Evolutionary conservation across 2,797 vertebrate species (phyloP).

Genomic region (Syngnathus rostellatus): DNA sequence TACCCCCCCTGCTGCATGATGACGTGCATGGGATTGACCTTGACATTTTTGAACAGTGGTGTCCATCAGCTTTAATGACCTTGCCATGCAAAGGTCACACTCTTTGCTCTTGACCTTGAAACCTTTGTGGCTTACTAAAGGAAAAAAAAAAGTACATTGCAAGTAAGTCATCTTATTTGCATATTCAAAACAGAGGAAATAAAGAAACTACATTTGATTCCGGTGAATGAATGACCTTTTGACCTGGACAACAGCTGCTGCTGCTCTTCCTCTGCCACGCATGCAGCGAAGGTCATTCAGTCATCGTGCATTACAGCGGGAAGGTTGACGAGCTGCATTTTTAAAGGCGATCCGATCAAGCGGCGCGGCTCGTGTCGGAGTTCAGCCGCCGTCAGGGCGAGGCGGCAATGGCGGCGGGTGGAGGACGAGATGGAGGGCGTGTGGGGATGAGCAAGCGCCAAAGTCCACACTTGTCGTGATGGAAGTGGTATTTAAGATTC

Average conservation of each 20-base stretch:
- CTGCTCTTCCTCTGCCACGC: background rate
- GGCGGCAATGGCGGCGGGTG: conserved; percentile 18
- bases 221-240: background rate
- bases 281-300: conserved; percentile 21
- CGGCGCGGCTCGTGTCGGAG: conserved; percentile 39
- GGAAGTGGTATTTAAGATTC: conserved; percentile 57
- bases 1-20: background rate
- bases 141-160: background rate
- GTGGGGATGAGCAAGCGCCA: conserved; percentile 5
- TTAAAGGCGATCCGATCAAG: conserved; percentile 44
- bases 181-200: background rate
- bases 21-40: conserved; percentile 40
- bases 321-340: conserved; percentile 33
- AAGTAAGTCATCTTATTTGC: background rate
- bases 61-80: conserved; percentile 30
- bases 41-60: conserved; percentile 31
- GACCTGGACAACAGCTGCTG: background rate
- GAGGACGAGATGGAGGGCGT: conserved; percentile 21
- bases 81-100: conserved; percentile 15
- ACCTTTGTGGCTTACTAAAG: background rate
- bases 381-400: conserved; percentile 36
- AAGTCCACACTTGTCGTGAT: conserved; percentile 44
- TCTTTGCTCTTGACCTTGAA: conserved; percentile 44
- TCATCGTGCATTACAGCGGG: conserved; percentile 15
- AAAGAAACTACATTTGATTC: background rate